These are phyloP conservation scores for Poecilia picta DNA, from an alignment of 2,797 vertebrate genomes.

Conservation along the genomic window DNA sequence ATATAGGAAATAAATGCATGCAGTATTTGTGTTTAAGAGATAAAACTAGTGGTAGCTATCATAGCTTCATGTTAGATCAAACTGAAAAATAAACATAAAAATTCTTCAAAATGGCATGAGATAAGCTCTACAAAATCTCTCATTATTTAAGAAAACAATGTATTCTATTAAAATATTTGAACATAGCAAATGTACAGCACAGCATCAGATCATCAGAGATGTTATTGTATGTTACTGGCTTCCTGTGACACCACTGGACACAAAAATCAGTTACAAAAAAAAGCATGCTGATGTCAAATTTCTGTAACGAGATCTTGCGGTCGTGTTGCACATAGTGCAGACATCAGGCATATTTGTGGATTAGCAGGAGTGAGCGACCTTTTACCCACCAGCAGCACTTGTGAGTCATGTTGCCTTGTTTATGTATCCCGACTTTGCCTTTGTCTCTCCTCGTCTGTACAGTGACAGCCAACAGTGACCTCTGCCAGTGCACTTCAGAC, in stretches of 20 bases:
- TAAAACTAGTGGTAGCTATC: not conserved
- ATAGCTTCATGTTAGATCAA: not conserved
- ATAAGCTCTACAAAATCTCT: not conserved
- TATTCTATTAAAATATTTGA: not conserved
- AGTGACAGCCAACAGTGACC: conserved; percentile 44
- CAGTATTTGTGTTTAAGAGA: not conserved
- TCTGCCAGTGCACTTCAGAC: conserved; percentile 42
- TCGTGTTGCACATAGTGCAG: conserved; percentile 21
- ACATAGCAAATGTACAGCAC: not conserved
- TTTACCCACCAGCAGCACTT: conserved; percentile 25
- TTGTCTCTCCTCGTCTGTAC: conserved; percentile 37
- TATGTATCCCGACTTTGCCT: conserved; percentile 31
- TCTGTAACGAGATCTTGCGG: conserved; percentile 9
- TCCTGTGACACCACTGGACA: not conserved
- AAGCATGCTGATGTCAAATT: not conserved
- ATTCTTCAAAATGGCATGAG: not conserved
- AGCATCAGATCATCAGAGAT: not conserved
- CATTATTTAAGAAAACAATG: not conserved
- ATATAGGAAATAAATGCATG: not conserved
- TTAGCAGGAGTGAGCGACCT: conserved; percentile 40
- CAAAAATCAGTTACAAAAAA: not conserved
- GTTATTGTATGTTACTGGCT: not conserved
- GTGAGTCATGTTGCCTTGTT: conserved; percentile 31
- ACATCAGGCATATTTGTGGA: conserved; percentile 37
- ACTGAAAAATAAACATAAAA: not conserved